Conservation (phyloP, 2,113 vertebrate genomes). For the Tupaia tana region DNA sequence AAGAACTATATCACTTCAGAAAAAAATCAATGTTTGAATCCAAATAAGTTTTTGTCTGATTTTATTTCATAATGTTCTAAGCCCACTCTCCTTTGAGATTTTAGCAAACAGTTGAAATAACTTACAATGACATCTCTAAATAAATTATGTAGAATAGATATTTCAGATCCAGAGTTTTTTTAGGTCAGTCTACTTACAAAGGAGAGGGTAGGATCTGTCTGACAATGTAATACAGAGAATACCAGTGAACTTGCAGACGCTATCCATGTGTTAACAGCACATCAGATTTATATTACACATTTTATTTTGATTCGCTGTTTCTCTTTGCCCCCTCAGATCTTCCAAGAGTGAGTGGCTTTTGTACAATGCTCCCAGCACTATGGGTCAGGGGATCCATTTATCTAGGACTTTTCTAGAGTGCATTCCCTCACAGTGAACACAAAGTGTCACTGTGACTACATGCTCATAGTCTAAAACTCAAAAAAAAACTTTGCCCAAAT, state of each 20-base stretch:
- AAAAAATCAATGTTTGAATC: neutral
- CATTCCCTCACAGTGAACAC: constrained; percentile 90
- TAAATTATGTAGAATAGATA: neutral
- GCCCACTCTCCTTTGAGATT: neutral
- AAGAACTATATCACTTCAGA: neutral
- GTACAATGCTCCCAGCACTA: neutral
- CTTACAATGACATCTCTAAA: neutral
- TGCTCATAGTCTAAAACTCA: constrained; percentile 81
- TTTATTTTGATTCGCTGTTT: constrained; percentile 41
- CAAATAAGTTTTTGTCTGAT: neutral
- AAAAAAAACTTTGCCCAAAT: constrained; percentile 81
- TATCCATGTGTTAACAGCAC: neutral
- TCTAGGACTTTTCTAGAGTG: constrained; percentile 76
- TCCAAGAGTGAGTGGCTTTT: constrained; percentile 59
- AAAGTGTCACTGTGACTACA: constrained; percentile 92
- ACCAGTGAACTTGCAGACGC: constrained; percentile 12
- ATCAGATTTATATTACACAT: neutral
- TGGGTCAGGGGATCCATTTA: constrained; percentile 46
- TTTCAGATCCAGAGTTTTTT: neutral
- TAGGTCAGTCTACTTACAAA: neutral
- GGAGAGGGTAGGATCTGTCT: neutral
- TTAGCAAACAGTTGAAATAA: constrained; percentile 32
- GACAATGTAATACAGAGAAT: neutral
- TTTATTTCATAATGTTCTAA: constrained; percentile 1
- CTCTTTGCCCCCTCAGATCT: constrained; percentile 49